Evolutionary conservation across 2,888 invertebrate genomes (phyloP), one percentile per base, ranked within the genome.

Genomic region (Pecten maximus): DNA sequence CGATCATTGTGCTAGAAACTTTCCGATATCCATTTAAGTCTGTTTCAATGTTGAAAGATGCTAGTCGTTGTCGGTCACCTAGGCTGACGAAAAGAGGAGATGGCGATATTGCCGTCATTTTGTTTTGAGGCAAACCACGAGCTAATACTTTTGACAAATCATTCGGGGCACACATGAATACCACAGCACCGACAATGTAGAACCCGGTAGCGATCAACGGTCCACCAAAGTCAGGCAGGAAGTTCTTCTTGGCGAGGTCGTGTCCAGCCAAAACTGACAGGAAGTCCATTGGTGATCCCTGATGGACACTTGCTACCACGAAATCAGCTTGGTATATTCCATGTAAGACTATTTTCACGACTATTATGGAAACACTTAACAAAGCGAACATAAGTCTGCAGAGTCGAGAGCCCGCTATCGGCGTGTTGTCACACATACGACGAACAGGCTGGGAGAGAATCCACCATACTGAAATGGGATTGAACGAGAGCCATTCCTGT

Each of bases 191-290:
- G 1, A 90, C 0, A 8, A 89, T 0, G 40, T 90, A 90, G 19
- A 90, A 39, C 15, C 0, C 16, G 28, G 35, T 40, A 23, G 88
- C 89, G 23, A 90, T 87, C 12, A 40, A 87, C 2, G 90, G 90
- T 15, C 90, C 90, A 4, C 89, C 89, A 28, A 90, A 40, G 2
- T 48, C 40, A 4, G 50, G 50, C 90, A 90, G 40, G 40, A 90
- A 90, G 86, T 90, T 90, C n/a, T 40, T 40, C 39, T 35, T 88
- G 28, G 50, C 48, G 8, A n/a, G n/a, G 19, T 87, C 40, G 35
- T 87, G 87, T 23, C 90, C 90, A 19, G 60, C 87, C 10, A 89
- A 40, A 39, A 90, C 87, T n/a, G 90, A 90, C 15, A 88, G 40
- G 19, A 90, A 90, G 15, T 40, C 87, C 23, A 90, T 40, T 16